phyloP scores from a whole-genome alignment of 2,888 invertebrate genomes.

The Patella pellucida region DNA sequence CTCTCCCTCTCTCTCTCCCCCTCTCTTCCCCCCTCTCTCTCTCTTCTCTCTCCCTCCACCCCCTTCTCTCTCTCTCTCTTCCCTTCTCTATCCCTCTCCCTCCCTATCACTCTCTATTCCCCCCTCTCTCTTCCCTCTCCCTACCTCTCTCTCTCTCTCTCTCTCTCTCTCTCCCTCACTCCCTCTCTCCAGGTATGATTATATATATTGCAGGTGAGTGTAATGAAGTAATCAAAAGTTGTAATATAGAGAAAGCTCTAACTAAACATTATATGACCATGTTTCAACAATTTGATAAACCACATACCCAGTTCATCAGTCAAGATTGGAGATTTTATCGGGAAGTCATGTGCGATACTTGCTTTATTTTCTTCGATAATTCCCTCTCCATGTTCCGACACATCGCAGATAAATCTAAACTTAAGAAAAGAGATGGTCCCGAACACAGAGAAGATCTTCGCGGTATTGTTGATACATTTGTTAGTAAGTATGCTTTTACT shows the following conservation, averaged over 20 bases:
- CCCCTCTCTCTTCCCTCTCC: no score
- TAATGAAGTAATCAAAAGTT: constrained; percentile 17
- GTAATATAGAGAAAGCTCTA: constrained; percentile 11
- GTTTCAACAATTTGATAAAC: constrained; percentile 14
- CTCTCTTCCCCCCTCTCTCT: no score
- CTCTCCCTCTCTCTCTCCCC: no score
- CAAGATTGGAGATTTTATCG: constrained; percentile 10
- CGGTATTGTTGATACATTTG: constrained; percentile 16
- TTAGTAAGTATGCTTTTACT: constrained; percentile 14
- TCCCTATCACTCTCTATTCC: no score
- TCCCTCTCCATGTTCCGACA: constrained; percentile 12
- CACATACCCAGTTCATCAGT: constrained; percentile 11
- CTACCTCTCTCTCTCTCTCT: no score
- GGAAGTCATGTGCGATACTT: constrained; percentile 16
- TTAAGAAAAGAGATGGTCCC: constrained; percentile 25
- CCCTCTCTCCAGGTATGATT: no score
- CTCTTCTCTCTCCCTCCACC: no score
- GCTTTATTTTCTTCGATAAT: constrained; percentile 13
- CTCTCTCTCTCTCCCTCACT: no score
- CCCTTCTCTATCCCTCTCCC: no score
- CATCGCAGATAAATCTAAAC: constrained; percentile 12
- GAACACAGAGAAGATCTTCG: constrained; percentile 21
- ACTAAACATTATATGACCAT: constrained; percentile 11
- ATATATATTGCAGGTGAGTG: constrained; percentile 15
- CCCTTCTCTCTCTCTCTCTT: no score